phyloP scores from a whole-genome alignment of 2,888 invertebrate species.

The Lysandra bellargus region DNA sequence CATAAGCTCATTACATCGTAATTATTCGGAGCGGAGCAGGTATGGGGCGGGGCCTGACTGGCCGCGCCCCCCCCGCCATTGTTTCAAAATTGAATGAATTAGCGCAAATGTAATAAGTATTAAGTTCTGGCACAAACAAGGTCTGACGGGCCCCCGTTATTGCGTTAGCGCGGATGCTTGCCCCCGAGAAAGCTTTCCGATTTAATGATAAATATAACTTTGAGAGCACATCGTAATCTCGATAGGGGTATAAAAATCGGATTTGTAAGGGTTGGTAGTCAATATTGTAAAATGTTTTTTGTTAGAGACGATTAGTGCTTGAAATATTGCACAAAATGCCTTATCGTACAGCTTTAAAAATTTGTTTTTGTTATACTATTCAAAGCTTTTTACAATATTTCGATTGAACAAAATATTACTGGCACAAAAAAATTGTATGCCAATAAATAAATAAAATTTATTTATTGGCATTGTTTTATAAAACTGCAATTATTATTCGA shows the following conservation, averaged over 20 bases:
- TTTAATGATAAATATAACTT: constrained; percentile 37
- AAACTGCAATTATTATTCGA: too few relatives aligned
- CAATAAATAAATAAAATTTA: too few relatives aligned
- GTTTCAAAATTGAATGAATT: constrained; percentile 79
- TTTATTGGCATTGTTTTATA: too few relatives aligned
- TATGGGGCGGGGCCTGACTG: constrained; percentile 56
- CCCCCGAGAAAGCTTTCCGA: constrained; percentile 58
- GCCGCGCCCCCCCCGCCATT: constrained; percentile 71
- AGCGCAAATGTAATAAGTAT: constrained; percentile 77
- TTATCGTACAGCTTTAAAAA: too few relatives aligned
- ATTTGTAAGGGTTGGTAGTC: not conserved
- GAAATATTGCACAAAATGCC: too few relatives aligned
- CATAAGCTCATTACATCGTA: constrained; percentile 15
- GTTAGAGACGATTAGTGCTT: too few relatives aligned
- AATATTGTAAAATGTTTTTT: too few relatives aligned
- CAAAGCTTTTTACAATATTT: too few relatives aligned
- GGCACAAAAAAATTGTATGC: too few relatives aligned
- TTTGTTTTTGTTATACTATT: too few relatives aligned
- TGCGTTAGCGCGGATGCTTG: constrained; percentile 64
- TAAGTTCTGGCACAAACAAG: constrained; percentile 71
- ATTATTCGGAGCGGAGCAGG: constrained; percentile 51
- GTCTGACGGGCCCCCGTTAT: constrained; percentile 67
- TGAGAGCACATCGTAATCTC: not conserved
- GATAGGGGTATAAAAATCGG: constrained; percentile 6
- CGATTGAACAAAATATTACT: too few relatives aligned